These are phyloP conservation scores for Phrynocephalus guinanensis DNA, from an alignment of 2,797 vertebrate genomes.

Conservation along the genomic window DNA sequence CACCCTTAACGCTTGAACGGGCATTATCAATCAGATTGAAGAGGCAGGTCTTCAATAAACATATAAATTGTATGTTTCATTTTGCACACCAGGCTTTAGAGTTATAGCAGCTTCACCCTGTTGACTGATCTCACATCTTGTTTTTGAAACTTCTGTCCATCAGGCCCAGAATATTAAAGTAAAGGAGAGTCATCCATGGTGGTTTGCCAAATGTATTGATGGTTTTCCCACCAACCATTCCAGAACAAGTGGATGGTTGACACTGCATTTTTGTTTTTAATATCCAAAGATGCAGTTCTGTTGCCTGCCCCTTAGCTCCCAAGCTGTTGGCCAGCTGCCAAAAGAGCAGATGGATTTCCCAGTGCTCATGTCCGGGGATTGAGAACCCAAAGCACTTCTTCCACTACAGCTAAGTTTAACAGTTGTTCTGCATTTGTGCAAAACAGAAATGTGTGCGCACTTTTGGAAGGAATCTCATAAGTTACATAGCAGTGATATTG, in stretches of 20 bases:
- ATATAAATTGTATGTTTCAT: neutral
- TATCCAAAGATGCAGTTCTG: neutral
- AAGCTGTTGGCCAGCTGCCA: neutral
- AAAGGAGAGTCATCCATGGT: neutral
- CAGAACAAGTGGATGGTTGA: neutral
- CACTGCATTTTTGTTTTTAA: conserved; percentile 13
- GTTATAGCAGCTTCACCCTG: neutral
- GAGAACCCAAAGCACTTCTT: neutral
- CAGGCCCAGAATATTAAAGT: neutral
- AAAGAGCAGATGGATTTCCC: neutral
- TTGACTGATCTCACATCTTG: conserved; percentile 1
- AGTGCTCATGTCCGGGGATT: neutral
- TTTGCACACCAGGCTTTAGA: neutral
- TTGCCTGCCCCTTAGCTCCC: neutral
- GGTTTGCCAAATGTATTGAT: no score
- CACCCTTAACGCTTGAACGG: neutral
- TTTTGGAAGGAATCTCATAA: conserved; percentile 43
- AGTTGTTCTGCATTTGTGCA: conserved; percentile 58
- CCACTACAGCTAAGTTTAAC: conserved; percentile 36
- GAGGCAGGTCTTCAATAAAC: neutral
- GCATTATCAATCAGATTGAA: neutral
- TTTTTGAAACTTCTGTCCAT: conserved; percentile 29
- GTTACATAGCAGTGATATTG: neutral
- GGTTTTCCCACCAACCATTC: no score
- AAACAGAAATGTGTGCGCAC: conserved; percentile 57